Evolutionary conservation across 2,797 vertebrate species (phyloP).

Genomic region (Anguilla pacifica): DNA sequence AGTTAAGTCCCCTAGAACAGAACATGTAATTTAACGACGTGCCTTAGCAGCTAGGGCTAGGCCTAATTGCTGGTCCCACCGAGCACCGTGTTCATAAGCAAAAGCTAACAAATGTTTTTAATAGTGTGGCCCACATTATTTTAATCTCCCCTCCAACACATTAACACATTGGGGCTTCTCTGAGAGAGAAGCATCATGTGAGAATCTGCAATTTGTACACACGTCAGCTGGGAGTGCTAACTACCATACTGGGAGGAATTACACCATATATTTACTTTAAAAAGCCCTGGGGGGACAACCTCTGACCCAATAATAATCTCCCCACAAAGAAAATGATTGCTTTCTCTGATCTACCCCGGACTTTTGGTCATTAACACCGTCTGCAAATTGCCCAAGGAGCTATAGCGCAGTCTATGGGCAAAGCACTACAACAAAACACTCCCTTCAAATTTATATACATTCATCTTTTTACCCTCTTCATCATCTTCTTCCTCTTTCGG

Average conservation of each 20-base stretch:
- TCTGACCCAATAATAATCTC: slow-evolving; percentile 74
- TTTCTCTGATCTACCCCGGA: slow-evolving; percentile 66
- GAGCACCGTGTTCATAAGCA: slow-evolving; percentile 74
- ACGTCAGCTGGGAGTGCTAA: slow-evolving; percentile 74
- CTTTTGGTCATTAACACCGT: slow-evolving; percentile 70
- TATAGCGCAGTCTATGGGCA: slow-evolving; percentile 65
- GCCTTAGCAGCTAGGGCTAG: slow-evolving; percentile 62
- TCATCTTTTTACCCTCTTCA: slow-evolving; percentile 54
- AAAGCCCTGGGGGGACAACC: slow-evolving; percentile 64
- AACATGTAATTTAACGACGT: slow-evolving; percentile 72
- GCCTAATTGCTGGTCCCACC: slow-evolving; percentile 62
- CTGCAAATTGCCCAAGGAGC: slow-evolving; percentile 69
- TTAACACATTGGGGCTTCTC: slow-evolving; percentile 66
- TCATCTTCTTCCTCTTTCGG: slow-evolving; percentile 9
- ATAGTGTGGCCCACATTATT: slow-evolving; percentile 76
- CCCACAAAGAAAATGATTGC: slow-evolving; percentile 71
- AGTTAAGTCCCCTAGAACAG: slow-evolving; percentile 64
- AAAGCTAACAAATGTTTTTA: slow-evolving; percentile 80
- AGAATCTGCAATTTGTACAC: slow-evolving; percentile 80
- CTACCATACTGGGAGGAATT: slow-evolving; percentile 73
- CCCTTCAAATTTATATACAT: slow-evolving; percentile 58
- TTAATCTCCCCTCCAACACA: slow-evolving; percentile 64
- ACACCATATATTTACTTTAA: slow-evolving; percentile 77
- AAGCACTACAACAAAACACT: slow-evolving; percentile 72
- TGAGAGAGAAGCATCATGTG: slow-evolving; percentile 72